A percentile compares a stretch with the other conserved stretches of the same genome.
phyloP scores from a whole-genome alignment of 2,113 vertebrate species.

The Malurus melanocephalus region DNA sequence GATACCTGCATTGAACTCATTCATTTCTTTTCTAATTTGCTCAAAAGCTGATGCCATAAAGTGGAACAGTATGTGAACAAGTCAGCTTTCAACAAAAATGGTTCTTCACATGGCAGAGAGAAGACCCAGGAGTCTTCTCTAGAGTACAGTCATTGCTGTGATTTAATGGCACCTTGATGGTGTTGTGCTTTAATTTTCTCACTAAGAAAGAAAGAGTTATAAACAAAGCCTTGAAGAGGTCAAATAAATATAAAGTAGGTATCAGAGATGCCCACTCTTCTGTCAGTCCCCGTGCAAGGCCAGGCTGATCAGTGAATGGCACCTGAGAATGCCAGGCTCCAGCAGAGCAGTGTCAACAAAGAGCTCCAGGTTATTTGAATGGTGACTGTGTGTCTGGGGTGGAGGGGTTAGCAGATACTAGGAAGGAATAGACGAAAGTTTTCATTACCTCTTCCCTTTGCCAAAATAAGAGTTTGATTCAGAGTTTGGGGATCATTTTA shows the following conservation, averaged over 20 bases:
- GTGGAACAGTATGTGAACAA: background rate
- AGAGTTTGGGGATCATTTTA: background rate
- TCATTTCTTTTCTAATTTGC: background rate
- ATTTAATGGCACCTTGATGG: background rate
- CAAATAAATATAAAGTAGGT: background rate
- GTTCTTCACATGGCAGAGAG: background rate
- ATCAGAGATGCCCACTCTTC: background rate
- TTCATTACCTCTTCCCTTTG: background rate
- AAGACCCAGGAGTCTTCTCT: background rate
- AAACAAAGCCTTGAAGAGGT: background rate
- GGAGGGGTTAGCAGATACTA: background rate
- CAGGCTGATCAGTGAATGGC: background rate
- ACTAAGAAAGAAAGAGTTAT: background rate
- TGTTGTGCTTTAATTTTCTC: background rate
- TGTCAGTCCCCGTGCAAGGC: fast-evolving
- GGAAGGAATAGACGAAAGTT: background rate
- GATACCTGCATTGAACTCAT: background rate
- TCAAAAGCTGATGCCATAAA: background rate
- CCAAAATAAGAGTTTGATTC: background rate
- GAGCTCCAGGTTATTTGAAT: background rate
- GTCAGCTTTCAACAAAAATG: background rate
- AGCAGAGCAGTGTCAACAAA: background rate
- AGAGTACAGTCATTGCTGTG: fast-evolving
- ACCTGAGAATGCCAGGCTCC: fast-evolving
- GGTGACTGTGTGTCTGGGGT: fast-evolving